Base-by-base conservation (phyloP, 1,140 invertebrate species). In the Brachionus paranguensis region DNA sequence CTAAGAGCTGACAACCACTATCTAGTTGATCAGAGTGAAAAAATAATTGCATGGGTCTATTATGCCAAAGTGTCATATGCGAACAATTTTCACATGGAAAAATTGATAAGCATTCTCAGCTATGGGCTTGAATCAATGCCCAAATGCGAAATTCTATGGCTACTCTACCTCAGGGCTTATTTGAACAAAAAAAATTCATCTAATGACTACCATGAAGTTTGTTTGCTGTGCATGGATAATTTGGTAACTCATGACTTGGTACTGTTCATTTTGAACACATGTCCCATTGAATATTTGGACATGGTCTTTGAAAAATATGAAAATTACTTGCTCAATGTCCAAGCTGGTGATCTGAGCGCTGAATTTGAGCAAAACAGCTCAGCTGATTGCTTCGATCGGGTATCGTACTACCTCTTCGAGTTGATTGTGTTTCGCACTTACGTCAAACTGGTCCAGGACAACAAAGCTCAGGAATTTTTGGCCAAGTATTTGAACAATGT, bases 191-290 rank as follows among this genome's bases (percentile, higher is more conserved):
- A 68, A 20, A 81, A 64, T 6, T 81, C 78, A 14, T 43, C 45
- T 27, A n/a, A 24, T 45, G 78, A 81, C n/a, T 81, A 64, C 37
- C 78, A 81, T 68, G 78, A 81, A 37, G 14, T 81, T 20, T 81
- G 78, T 45, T 43, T 81, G 53, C 14, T 81, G 24, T 81, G 78
- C 43, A 64, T 81, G 53, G 78, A 81, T 27, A 81, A 81, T 65
- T 14, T 81, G 27, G 20, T 64, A 20, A 81, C 78, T 68, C 43
- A 81, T 68, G 78, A 81, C 41, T 47, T 81, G 20, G 78, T 68
- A 20, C 60, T 53, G 78, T 68, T 81, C 53, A 81, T 81, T 29
- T 33, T 81, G 53, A 81, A 60, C 78, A 81, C 78, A 6, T 81
- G 78, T 81, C 53, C 78, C 8, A 2, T 27, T 12, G 53, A 60